A percentile compares a stretch with the other conserved stretches of the same genome.
Conservation (phyloP, 2,888 invertebrate species). For the Ormyrus rosae region DNA sequence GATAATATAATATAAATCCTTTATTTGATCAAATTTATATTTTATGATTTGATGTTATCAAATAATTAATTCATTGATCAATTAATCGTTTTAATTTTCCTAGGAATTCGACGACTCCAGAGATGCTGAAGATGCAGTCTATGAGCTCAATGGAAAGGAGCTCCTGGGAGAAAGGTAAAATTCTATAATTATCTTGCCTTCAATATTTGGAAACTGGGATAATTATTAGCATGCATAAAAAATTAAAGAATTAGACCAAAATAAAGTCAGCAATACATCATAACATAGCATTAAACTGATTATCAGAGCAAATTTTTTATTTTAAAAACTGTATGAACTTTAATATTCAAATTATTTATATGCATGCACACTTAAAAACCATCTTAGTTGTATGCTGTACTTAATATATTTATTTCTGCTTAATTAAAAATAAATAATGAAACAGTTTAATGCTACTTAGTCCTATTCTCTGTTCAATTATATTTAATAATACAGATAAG, state of each 20-base stretch:
- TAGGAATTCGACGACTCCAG: slow-evolving; percentile 98
- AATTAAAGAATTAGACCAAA: slow-evolving; percentile 17
- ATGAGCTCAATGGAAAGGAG: slow-evolving; percentile 98
- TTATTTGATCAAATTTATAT: slow-evolving; percentile 26
- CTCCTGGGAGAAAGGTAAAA: slow-evolving; percentile 94
- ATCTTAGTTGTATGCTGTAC: no score
- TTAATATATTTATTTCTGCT: background rate
- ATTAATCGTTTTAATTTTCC: slow-evolving; percentile 40
- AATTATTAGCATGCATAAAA: slow-evolving; percentile 52
- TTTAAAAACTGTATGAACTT: no score
- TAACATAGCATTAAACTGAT: slow-evolving; percentile 30
- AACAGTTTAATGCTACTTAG: slow-evolving; percentile 32
- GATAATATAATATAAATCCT: slow-evolving; percentile 20
- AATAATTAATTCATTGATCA: background rate
- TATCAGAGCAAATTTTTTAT: no score
- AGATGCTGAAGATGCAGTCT: slow-evolving; percentile 99
- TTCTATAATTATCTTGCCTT: slow-evolving; percentile 1
- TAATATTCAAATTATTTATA: no score
- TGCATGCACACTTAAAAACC: no score
- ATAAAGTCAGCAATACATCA: background rate
- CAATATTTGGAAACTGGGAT: slow-evolving; percentile 54
- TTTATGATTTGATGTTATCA: background rate
- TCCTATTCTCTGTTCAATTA: slow-evolving; percentile 12
- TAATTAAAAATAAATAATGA: background rate
- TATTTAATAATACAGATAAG: background rate